Percentiles rank a stretch among this genome's conserved stretches.
Evolutionary conservation across 92 coral and sea anemone genomes (phyloP).

Genomic region (Porites lobata): DNA sequence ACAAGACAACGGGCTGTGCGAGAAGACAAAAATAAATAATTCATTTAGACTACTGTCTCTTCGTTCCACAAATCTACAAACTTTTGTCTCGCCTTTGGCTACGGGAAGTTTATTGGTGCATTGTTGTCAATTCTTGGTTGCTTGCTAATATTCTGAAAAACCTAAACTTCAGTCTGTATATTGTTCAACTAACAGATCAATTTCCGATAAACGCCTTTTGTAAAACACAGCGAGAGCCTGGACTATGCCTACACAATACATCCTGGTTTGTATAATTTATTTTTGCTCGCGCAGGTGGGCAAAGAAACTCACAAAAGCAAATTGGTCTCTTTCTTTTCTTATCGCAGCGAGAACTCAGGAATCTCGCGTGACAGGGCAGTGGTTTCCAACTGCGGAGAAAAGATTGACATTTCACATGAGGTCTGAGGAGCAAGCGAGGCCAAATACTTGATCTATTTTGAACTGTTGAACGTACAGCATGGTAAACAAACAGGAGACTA

Average conservation of each 20-base stretch:
- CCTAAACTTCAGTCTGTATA: conserved; percentile 70
- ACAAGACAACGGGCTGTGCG: not conserved
- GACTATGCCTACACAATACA: conserved; percentile 45
- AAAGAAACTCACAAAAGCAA: conserved; percentile 41
- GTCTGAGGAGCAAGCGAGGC: conserved; percentile 3
- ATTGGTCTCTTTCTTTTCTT: conserved; percentile 44
- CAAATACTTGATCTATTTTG: not conserved
- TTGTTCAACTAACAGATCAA: conserved; percentile 77
- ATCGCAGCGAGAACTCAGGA: conserved; percentile 29
- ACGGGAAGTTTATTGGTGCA: conserved; percentile 8
- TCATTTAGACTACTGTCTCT: not conserved
- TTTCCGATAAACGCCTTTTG: conserved; percentile 91
- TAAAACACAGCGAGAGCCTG: conserved; percentile 50
- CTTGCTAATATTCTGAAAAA: conserved; percentile 29
- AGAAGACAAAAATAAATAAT: conserved; percentile 10
- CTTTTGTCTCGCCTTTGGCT: conserved; percentile 42
- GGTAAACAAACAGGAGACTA: not conserved
- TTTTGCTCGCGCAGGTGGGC: conserved; percentile 58
- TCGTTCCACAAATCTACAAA: conserved; percentile 2
- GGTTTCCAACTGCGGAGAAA: conserved; percentile 17
- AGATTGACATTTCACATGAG: conserved; percentile 35
- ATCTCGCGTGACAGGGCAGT: conserved; percentile 60
- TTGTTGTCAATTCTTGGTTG: conserved; percentile 23
- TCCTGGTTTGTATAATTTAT: conserved; percentile 36
- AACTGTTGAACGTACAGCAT: conserved; percentile 6